These are phyloP conservation scores for Scytalopus superciliaris DNA, from an alignment of 2,113 vertebrate genomes.

Conservation along the genomic window DNA sequence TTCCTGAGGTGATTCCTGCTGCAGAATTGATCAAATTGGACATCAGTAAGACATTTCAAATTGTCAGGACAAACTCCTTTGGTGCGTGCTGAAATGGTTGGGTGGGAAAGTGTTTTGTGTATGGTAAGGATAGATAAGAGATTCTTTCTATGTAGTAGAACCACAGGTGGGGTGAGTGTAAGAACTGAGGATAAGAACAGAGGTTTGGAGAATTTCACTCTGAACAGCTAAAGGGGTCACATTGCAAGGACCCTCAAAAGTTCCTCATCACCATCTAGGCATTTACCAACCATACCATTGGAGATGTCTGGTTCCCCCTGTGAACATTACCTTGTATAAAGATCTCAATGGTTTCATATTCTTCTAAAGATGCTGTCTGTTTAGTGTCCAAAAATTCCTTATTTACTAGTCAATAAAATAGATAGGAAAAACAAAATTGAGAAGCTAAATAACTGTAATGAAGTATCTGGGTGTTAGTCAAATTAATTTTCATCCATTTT, in stretches of 20 bases:
- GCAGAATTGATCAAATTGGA: background rate
- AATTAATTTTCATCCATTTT: background rate
- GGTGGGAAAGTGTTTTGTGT: background rate
- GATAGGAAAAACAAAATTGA: fast-evolving
- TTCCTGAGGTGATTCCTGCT: background rate
- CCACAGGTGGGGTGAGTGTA: background rate
- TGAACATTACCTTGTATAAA: background rate
- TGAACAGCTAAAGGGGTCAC: background rate
- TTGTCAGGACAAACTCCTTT: background rate
- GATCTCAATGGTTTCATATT: background rate
- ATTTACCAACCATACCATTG: background rate
- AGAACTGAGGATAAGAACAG: background rate
- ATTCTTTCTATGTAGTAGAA: background rate
- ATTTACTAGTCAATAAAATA: background rate
- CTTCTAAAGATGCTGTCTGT: background rate
- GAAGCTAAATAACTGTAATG: background rate
- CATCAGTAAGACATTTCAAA: background rate
- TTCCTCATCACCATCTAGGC: background rate
- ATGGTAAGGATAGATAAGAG: background rate
- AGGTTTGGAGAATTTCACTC: background rate
- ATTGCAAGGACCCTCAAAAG: background rate
- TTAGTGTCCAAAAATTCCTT: background rate
- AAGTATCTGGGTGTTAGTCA: background rate
- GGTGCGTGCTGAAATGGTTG: background rate
- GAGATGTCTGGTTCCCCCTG: background rate